phyloP scores from a whole-genome alignment of 2,888 invertebrate species.

The Orchesella flavescens region DNA sequence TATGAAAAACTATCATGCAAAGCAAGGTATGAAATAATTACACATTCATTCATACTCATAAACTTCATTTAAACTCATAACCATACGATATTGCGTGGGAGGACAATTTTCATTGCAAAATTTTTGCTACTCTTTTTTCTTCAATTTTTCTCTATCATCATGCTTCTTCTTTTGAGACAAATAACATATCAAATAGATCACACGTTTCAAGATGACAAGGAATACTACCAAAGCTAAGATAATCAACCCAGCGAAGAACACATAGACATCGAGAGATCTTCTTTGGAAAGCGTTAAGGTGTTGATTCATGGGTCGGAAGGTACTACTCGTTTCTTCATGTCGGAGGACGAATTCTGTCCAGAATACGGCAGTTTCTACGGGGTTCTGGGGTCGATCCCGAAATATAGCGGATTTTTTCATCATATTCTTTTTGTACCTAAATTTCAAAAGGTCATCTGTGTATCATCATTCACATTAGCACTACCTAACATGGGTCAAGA shows the following conservation, averaged over 20 bases:
- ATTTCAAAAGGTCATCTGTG: not conserved
- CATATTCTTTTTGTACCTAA: constrained; percentile 69
- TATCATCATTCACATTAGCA: not conserved
- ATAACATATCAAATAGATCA: too few species aligned
- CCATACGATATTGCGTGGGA: too few species aligned
- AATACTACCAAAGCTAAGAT: not conserved
- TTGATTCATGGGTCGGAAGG: constrained; percentile 66
- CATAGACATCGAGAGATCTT: constrained; percentile 66
- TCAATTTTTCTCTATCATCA: too few species aligned
- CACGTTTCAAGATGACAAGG: too few species aligned
- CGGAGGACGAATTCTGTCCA: constrained; percentile 71
- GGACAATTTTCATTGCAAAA: too few species aligned
- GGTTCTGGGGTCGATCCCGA: constrained; percentile 64
- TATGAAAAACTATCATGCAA: too few species aligned
- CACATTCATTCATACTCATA: too few species aligned
- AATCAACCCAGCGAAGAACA: constrained; percentile 22
- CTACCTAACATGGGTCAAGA: not conserved
- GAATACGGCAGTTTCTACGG: constrained; percentile 67
- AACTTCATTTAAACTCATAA: too few species aligned
- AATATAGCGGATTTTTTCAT: constrained; percentile 63
- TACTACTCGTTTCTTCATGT: constrained; percentile 65
- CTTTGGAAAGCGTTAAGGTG: constrained; percentile 61
- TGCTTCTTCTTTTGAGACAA: too few species aligned
- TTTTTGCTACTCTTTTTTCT: too few species aligned
- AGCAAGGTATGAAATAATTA: too few species aligned